Evolutionary conservation across 2,888 invertebrate species (phyloP).

Genomic region (Aplocera efformata): DNA sequence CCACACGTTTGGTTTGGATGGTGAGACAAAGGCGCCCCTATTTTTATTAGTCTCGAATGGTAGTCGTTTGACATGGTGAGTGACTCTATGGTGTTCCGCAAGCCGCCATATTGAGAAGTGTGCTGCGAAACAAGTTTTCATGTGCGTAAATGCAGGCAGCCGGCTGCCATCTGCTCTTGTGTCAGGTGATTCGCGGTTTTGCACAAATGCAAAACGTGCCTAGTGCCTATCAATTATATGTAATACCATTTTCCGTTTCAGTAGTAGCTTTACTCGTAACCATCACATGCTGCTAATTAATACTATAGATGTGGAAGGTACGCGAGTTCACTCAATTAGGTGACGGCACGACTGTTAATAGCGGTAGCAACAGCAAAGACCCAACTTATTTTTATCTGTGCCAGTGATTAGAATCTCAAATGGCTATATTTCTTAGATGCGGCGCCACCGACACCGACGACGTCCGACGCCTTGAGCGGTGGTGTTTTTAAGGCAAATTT

Average conservation of each 20-base stretch:
- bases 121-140: slow-evolving; percentile 73
- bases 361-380: slow-evolving; percentile 33
- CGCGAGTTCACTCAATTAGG: slow-evolving; percentile 48
- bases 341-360: slow-evolving; percentile 46
- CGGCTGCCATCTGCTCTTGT: slow-evolving; percentile 71
- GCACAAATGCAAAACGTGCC: slow-evolving; percentile 48
- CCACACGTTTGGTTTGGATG: slow-evolving; percentile 4
- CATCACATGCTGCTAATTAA: slow-evolving; percentile 44
- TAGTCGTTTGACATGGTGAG: slow-evolving; percentile 32
- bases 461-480: background rate
- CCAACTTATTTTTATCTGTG: slow-evolving; percentile 8
- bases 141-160: slow-evolving; percentile 63
- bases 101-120: slow-evolving; percentile 61
- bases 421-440: too few species aligned
- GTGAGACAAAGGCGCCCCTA: slow-evolving; percentile 20
- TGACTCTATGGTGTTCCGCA: slow-evolving; percentile 40
- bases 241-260: slow-evolving; percentile 18
- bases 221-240: slow-evolving; percentile 27
- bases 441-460: too few species aligned
- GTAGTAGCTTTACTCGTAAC: slow-evolving; percentile 17
- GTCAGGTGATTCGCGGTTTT: slow-evolving; percentile 74
- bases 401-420: slow-evolving; percentile 1
- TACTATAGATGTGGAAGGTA: slow-evolving; percentile 26
- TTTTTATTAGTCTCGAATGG: slow-evolving; percentile 29
- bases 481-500: background rate